A percentile compares a stretch with the other conserved stretches of the same genome.
Conservation (phyloP, 2,113 vertebrate species). For the Myrmophylax atrothorax region DNA sequence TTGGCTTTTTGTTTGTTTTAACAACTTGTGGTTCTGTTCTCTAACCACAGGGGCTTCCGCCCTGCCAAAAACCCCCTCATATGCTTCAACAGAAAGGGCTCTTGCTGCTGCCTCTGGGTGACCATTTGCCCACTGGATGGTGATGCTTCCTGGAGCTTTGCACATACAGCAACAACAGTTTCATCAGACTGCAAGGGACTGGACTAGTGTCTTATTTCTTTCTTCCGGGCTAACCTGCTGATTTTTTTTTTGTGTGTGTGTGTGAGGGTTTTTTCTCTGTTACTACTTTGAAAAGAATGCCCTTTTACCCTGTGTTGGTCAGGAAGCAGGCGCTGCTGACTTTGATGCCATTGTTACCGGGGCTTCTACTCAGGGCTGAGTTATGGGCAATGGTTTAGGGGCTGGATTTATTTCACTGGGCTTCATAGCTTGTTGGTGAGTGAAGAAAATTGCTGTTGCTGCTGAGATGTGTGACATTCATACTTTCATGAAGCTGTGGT, state of each 20-base stretch:
- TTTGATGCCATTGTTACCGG: accelerated
- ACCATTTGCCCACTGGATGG: neutral
- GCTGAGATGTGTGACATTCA: neutral
- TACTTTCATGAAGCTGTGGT: neutral
- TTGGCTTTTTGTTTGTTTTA: neutral
- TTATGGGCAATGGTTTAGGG: neutral
- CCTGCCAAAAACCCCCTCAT: neutral
- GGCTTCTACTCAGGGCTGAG: neutral
- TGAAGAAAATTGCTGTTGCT: neutral
- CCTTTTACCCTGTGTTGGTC: neutral
- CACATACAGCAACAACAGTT: neutral
- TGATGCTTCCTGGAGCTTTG: neutral
- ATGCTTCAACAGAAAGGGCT: neutral
- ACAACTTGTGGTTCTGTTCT: neutral
- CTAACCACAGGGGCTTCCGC: conserved; percentile 59
- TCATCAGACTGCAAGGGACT: accelerated
- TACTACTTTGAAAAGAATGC: neutral
- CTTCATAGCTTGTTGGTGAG: neutral
- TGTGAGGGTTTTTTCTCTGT: neutral
- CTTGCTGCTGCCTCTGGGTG: neutral
- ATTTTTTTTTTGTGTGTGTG: neutral
- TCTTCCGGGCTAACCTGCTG: neutral
- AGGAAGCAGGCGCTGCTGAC: neutral
- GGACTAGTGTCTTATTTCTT: neutral
- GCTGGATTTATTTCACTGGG: neutral